Percentiles rank a stretch among this genome's conserved stretches.
phyloP scores from a whole-genome alignment of 2,113 vertebrate species.

The Xyliphius kryptos region DNA sequence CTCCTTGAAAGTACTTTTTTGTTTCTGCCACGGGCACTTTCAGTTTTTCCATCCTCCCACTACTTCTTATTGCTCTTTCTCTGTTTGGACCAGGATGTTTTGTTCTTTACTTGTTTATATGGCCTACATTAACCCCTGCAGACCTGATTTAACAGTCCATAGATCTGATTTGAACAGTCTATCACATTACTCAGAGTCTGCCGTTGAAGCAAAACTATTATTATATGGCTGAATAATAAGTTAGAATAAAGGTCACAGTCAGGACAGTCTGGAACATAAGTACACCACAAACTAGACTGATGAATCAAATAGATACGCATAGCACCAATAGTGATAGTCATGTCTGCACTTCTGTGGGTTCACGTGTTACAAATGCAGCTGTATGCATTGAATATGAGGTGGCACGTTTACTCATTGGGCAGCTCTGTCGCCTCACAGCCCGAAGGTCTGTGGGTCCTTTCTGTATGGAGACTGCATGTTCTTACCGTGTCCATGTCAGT shows the following conservation, averaged over 20 bases:
- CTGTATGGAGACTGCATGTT: too few relatives aligned
- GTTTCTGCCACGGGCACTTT: conserved; percentile 49
- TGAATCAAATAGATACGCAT: conserved; percentile 12
- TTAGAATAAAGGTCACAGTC: conserved; percentile 3
- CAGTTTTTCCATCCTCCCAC: conserved; percentile 62
- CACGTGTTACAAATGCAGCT: background rate
- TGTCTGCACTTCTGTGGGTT: background rate
- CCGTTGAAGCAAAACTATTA: too few relatives aligned
- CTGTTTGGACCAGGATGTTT: conserved; percentile 26
- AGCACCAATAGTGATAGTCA: background rate
- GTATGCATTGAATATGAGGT: too few relatives aligned
- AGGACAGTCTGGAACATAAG: background rate
- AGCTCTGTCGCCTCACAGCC: too few relatives aligned
- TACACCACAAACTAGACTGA: conserved; percentile 15
- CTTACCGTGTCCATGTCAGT: too few relatives aligned
- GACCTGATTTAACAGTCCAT: too few relatives aligned
- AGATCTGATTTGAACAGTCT: too few relatives aligned
- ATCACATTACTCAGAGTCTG: too few relatives aligned
- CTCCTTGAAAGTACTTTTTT: conserved; percentile 37
- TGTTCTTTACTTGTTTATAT: too few relatives aligned
- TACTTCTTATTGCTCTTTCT: conserved; percentile 43
- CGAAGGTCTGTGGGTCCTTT: too few relatives aligned
- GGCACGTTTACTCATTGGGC: too few relatives aligned
- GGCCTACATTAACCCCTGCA: too few relatives aligned
- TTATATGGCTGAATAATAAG: background rate